Conservation (phyloP, 1,140 invertebrate genomes). For the Trachymyrmex cornetzi region DNA sequence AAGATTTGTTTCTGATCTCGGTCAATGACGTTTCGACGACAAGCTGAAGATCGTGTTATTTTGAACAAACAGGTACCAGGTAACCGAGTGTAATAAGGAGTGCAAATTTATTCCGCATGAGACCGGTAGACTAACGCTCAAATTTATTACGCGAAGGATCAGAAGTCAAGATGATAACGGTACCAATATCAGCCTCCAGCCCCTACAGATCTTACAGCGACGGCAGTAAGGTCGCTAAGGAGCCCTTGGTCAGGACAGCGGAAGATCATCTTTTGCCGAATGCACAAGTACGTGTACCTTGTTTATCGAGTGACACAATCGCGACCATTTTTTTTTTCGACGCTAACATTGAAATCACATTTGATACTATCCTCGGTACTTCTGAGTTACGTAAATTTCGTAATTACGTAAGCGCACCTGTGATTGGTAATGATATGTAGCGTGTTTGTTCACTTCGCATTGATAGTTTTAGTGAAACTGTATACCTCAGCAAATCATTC, state of each 20-base stretch:
- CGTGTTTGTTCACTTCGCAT: constrained; percentile 16
- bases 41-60: background rate
- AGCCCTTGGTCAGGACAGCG: constrained; percentile 79
- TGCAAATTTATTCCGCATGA: constrained; percentile 22
- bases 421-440: constrained; percentile 10
- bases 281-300: background rate
- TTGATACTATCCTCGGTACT: background rate
- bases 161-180: constrained; percentile 82
- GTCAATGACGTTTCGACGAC: constrained; percentile 22
- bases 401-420: constrained; percentile 44
- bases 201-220: constrained; percentile 85
- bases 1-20: background rate
- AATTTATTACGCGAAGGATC: background rate
- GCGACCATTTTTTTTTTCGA: background rate
- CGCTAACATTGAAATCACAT: background rate
- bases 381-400: constrained; percentile 55
- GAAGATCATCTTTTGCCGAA: constrained; percentile 21
- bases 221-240: constrained; percentile 82
- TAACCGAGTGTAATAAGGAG: constrained; percentile 10
- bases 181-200: constrained; percentile 83
- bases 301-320: background rate
- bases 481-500: background rate
- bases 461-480: constrained; percentile 46
- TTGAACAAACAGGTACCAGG: constrained; percentile 10
- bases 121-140: constrained; percentile 7